Evolutionary conservation across 1,140 invertebrate genomes (phyloP).

Genomic region (Zaprionus ghesquierei): DNA sequence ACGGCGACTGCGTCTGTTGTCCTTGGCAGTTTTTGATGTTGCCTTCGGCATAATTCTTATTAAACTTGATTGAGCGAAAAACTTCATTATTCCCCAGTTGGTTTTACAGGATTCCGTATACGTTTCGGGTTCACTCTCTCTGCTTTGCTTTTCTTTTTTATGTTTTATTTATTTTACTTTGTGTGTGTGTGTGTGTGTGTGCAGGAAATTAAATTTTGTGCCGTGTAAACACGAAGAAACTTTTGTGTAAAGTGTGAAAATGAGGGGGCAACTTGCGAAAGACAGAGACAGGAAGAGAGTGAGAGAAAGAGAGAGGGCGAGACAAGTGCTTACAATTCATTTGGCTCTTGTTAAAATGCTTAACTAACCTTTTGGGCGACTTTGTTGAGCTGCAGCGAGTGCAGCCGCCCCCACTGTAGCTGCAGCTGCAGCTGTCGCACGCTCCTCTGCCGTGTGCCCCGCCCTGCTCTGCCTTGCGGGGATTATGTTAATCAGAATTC

Average conservation of each 20-base stretch:
- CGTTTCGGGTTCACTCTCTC: constrained; percentile 26
- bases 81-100: constrained; percentile 62
- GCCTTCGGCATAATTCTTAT: constrained; percentile 68
- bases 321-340: constrained; percentile 78
- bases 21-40: constrained; percentile 26
- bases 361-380: constrained; percentile 70
- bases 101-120: constrained; percentile 38
- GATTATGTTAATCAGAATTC: constrained; percentile 80
- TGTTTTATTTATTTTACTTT: constrained; percentile 2
- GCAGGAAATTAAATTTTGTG: constrained; percentile 75
- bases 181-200: constrained; percentile 21
- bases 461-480: constrained; percentile 27
- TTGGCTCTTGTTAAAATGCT: constrained; percentile 74
- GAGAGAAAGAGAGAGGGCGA: neutral
- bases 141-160: constrained; percentile 6
- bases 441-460: neutral
- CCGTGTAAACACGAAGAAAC: constrained; percentile 54
- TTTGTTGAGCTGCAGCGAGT: constrained; percentile 49
- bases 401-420: constrained; percentile 53
- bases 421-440: constrained; percentile 70
- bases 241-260: constrained; percentile 9
- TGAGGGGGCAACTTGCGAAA: neutral
- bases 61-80: constrained; percentile 80
- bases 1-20: constrained; percentile 30
- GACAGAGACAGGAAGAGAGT: neutral